phyloP scores from a whole-genome alignment of 1,140 invertebrate species.

The Nephotettix cincticeps region DNA sequence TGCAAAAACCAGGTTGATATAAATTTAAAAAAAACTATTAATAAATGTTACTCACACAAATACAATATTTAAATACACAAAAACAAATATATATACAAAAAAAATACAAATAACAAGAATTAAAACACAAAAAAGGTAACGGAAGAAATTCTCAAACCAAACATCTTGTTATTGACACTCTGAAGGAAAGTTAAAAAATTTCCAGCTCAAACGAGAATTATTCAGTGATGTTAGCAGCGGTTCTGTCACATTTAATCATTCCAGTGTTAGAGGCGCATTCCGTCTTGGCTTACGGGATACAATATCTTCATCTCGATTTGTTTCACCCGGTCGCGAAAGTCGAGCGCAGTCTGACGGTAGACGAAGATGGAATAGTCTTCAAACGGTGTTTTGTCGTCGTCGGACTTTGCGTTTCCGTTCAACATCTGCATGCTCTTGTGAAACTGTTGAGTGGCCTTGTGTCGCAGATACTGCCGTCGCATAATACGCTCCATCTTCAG shows the following conservation, averaged over 20 bases:
- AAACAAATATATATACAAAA: too few relatives aligned
- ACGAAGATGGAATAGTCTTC: slow-evolving; percentile 74
- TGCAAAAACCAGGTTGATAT: too few relatives aligned
- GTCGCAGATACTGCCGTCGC: slow-evolving; percentile 63
- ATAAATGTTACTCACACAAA: too few relatives aligned
- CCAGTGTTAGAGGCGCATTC: neutral
- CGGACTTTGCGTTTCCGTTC: slow-evolving; percentile 62
- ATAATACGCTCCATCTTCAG: slow-evolving; percentile 65
- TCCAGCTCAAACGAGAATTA: too few relatives aligned
- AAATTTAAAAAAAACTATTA: too few relatives aligned
- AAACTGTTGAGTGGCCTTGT: slow-evolving; percentile 69
- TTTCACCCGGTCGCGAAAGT: slow-evolving; percentile 76
- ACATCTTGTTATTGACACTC: too few relatives aligned
- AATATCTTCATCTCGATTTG: slow-evolving; percentile 72
- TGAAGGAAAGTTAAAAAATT: too few relatives aligned
- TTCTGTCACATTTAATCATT: neutral
- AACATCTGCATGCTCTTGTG: slow-evolving; percentile 77
- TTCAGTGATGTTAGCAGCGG: neutral
- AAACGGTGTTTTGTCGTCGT: slow-evolving; percentile 52
- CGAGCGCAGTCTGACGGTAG: slow-evolving; percentile 69
- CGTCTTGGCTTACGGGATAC: slow-evolving; percentile 63
- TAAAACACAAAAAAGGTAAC: too few relatives aligned
- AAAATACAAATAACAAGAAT: too few relatives aligned
- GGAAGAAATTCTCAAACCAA: too few relatives aligned
- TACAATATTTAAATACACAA: too few relatives aligned